Evolutionary conservation across 2,797 vertebrate species (phyloP).

Genomic region (Eutrigla gurnardus): DNA sequence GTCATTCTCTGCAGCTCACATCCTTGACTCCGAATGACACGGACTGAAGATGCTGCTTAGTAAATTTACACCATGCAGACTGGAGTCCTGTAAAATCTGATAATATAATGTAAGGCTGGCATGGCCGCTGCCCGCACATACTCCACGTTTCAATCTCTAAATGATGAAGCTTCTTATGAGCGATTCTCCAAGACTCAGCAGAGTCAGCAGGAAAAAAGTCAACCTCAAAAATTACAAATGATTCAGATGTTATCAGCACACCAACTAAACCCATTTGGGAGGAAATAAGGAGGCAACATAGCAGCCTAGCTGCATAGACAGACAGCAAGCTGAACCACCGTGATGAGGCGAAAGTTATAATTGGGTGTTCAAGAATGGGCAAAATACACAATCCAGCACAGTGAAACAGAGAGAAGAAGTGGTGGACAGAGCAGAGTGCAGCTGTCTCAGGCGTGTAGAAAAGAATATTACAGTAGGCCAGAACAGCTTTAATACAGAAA

Average conservation of each 20-base stretch:
- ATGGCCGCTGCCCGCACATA: not conserved
- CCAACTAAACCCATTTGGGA: not conserved
- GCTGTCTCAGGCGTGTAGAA: not conserved
- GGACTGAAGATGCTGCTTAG: slow-evolving; percentile 1
- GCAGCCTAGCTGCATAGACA: not conserved
- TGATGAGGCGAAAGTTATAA: slow-evolving; percentile 3
- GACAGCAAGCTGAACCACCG: not conserved
- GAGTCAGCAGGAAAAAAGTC: not conserved
- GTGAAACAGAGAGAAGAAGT: not conserved
- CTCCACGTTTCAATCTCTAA: not conserved
- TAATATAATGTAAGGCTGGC: slow-evolving; percentile 5
- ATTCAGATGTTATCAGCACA: not conserved
- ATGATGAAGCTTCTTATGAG: not conserved
- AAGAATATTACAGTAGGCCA: not conserved
- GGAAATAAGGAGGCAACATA: not conserved
- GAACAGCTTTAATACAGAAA: not conserved
- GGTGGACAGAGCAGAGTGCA: not conserved
- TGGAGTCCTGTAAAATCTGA: not conserved
- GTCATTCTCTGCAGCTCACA: not conserved
- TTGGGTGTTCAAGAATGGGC: not conserved
- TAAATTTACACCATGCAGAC: not conserved
- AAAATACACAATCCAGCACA: not conserved
- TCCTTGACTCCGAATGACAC: not conserved
- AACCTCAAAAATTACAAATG: not conserved
- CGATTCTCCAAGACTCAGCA: not conserved